Conservation (phyloP, 2,888 invertebrate species). For the Trilocha varians region DNA sequence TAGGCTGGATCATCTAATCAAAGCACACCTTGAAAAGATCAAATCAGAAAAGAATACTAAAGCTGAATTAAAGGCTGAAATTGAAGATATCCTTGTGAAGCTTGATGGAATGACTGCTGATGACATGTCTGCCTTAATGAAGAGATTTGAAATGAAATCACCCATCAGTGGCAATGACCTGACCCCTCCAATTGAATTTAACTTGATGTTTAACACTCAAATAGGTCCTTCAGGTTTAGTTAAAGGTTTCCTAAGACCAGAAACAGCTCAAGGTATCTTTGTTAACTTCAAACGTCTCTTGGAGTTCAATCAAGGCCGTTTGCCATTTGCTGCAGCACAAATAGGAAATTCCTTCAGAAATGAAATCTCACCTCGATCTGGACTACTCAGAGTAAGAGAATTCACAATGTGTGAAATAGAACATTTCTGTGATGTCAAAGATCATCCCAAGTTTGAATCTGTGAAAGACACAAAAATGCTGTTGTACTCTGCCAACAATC, state of each 20-base stretch:
- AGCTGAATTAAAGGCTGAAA: constrained; percentile 79
- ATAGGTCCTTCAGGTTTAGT: constrained; percentile 97
- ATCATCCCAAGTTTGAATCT: constrained; percentile 89
- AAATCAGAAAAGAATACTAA: constrained; percentile 87
- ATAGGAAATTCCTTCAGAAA: constrained; percentile 99
- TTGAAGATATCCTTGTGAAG: constrained; percentile 84
- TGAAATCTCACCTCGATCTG: constrained; percentile 98
- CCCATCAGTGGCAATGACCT: constrained; percentile 96
- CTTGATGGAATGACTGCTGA: constrained; percentile 93
- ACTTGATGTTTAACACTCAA: constrained; percentile 98
- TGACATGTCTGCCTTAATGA: constrained; percentile 90
- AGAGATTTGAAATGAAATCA: constrained; percentile 93
- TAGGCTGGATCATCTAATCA: constrained; percentile 97
- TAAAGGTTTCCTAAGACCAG: constrained; percentile 96
- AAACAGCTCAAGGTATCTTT: constrained; percentile 99
- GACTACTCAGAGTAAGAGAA: constrained; percentile 94
- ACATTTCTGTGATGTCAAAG: constrained; percentile 98
- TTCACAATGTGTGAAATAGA: constrained; percentile 99
- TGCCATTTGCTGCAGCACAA: constrained; percentile 99
- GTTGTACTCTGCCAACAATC: constrained; percentile 95
- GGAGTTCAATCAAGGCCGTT: constrained; percentile 95
- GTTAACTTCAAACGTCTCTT: constrained; percentile 98
- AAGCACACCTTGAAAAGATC: constrained; percentile 92
- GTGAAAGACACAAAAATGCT: constrained; percentile 83
- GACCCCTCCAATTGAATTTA: constrained; percentile 97